Conservation (phyloP, 2,888 invertebrate species). For the Digitonthophagus gazella region DNA sequence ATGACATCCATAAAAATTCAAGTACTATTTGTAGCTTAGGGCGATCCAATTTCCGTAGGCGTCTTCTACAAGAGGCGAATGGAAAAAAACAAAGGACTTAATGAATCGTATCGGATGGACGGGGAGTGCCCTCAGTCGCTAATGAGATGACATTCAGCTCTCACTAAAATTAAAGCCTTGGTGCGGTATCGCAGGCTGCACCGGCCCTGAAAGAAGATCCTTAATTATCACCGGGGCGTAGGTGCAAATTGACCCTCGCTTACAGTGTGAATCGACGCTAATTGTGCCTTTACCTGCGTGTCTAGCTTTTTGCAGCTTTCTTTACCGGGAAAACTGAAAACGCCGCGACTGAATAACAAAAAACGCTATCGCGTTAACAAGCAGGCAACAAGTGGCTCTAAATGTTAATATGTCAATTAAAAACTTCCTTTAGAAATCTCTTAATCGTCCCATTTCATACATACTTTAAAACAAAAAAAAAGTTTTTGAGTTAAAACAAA, state of each 20-base stretch:
- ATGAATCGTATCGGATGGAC: constrained; percentile 7
- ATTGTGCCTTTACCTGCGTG: not conserved
- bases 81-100: not conserved
- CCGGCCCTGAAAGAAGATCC: not conserved
- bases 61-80: not conserved
- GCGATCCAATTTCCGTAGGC: not conserved
- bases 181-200: not conserved
- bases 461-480: no score
- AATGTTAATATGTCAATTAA: not conserved
- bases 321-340: not conserved
- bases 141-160: constrained; percentile 18
- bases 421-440: no score
- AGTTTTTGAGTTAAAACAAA: no score
- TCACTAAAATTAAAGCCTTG: not conserved
- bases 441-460: no score
- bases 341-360: no score
- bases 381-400: not conserved
- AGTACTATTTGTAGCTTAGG: not conserved
- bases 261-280: not conserved
- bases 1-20: no score
- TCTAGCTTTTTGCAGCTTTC: no score
- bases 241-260: constrained; percentile 1
- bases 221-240: constrained; percentile 4
- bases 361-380: not conserved
- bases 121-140: not conserved